A percentile compares a stretch with the other conserved stretches of the same genome.
Evolutionary conservation across 2,888 invertebrate genomes (phyloP).

Genomic region (Noctua janthe): DNA sequence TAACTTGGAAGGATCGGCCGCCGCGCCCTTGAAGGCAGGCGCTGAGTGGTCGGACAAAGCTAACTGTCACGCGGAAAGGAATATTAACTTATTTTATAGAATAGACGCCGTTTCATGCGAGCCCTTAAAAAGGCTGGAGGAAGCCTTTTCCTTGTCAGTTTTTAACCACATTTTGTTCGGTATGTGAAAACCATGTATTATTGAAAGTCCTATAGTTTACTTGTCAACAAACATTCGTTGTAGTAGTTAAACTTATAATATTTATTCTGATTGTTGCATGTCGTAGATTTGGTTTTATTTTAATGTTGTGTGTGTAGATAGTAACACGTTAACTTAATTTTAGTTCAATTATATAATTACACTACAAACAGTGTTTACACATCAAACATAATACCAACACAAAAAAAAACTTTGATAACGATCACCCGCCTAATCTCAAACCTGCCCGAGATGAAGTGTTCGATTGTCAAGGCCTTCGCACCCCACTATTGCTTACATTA

Average conservation of each 20-base stretch:
- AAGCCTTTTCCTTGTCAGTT: background rate
- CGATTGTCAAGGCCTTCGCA: background rate
- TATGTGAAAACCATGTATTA: background rate
- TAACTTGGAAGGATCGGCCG: constrained; percentile 56
- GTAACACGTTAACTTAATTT: background rate
- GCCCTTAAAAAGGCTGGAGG: constrained; percentile 3
- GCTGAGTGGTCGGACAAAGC: constrained; percentile 31
- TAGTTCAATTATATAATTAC: background rate
- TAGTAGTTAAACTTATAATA: background rate
- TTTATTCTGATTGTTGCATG: constrained; percentile 19
- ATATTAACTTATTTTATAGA: constrained; percentile 35
- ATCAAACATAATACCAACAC: background rate
- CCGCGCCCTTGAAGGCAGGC: constrained; percentile 27
- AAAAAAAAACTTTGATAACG: background rate
- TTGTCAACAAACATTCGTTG: background rate
- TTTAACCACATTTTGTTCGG: background rate
- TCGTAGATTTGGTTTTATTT: constrained; percentile 7
- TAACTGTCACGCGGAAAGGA: constrained; percentile 28
- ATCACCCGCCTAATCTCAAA: background rate
- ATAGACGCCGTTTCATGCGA: constrained; percentile 7
- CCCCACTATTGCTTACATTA: background rate
- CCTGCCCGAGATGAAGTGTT: background rate
- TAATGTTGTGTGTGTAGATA: background rate
- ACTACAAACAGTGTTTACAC: background rate
- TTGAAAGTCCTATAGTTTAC: background rate